phyloP scores from a whole-genome alignment of 2,888 invertebrate species.

The Hypercompe scribonia region DNA sequence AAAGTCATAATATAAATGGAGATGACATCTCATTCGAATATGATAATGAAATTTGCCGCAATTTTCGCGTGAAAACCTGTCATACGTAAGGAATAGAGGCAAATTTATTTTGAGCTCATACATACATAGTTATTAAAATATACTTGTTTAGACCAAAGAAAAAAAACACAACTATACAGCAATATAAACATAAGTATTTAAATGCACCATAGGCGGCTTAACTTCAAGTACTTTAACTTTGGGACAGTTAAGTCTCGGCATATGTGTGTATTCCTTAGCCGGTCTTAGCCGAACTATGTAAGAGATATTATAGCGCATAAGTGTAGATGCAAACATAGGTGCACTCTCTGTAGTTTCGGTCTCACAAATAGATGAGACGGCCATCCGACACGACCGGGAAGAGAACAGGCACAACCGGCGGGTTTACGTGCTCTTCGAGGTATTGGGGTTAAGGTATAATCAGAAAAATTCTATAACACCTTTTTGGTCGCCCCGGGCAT shows the following conservation, averaged over 20 bases:
- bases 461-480: too few relatives aligned
- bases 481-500: too few relatives aligned
- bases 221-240: not conserved
- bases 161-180: not conserved
- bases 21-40: conserved; percentile 27
- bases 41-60: conserved; percentile 39
- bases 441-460: too few relatives aligned
- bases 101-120: not conserved
- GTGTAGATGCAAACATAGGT: too few relatives aligned
- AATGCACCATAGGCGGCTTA: not conserved
- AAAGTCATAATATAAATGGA: conserved; percentile 3
- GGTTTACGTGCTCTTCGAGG: too few relatives aligned
- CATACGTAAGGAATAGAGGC: not conserved
- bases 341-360: too few relatives aligned
- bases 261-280: too few relatives aligned
- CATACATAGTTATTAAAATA: not conserved
- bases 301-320: too few relatives aligned
- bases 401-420: too few relatives aligned
- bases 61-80: conserved; percentile 9
- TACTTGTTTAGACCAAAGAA: not conserved
- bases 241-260: not conserved
- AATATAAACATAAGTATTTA: not conserved
- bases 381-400: too few relatives aligned
- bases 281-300: too few relatives aligned
- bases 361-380: too few relatives aligned